Conservation (phyloP, 2,797 vertebrate genomes). For the Acridotheres tristis region DNA sequence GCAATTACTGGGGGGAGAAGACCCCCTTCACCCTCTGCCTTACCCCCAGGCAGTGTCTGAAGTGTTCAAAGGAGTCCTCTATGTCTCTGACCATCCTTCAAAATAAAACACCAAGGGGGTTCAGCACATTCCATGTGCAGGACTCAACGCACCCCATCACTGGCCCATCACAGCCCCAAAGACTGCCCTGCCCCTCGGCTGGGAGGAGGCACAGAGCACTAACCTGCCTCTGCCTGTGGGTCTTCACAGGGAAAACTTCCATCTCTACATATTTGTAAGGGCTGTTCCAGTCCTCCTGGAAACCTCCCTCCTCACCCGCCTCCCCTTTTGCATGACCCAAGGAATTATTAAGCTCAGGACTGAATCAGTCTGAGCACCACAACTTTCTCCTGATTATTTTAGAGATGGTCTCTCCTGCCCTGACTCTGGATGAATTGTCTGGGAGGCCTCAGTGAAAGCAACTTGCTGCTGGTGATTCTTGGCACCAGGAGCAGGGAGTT, state of each 20-base stretch:
- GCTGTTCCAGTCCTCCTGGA: background rate
- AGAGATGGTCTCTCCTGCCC: background rate
- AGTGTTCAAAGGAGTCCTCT: background rate
- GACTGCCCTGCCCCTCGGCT: background rate
- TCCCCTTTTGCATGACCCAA: background rate
- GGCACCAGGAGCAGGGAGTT: background rate
- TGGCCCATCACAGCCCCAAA: background rate
- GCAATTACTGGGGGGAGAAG: background rate
- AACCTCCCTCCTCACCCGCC: background rate
- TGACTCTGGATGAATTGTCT: background rate
- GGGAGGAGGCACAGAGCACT: background rate
- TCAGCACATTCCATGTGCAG: background rate
- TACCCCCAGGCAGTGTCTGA: background rate
- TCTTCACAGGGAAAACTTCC: background rate
- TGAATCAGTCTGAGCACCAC: background rate
- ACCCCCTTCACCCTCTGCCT: background rate
- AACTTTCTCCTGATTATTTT: background rate
- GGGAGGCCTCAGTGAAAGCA: background rate
- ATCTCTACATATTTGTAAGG: background rate
- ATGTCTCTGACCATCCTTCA: rapidly evolving
- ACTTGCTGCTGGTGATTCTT: background rate
- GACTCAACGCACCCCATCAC: rapidly evolving
- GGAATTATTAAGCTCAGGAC: background rate
- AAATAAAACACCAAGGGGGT: background rate
- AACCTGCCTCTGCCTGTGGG: background rate